Conservation (phyloP, 2,797 vertebrate genomes). For the Cirrhinus mrigala region DNA sequence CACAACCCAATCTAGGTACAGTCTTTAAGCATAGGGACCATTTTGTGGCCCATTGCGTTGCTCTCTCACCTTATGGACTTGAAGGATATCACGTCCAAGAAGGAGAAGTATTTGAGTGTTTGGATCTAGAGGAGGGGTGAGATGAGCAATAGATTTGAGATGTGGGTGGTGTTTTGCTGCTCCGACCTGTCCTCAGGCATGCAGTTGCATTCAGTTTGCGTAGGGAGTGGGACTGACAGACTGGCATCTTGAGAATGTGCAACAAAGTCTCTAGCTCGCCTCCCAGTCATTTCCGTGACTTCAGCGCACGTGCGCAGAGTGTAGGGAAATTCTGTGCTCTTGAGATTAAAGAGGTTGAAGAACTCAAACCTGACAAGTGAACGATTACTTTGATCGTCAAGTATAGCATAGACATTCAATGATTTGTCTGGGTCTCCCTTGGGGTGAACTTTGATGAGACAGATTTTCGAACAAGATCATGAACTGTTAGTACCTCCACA, state of each 20-base stretch:
- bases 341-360: background rate
- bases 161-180: background rate
- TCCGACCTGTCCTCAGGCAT: background rate
- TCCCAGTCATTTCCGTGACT: conserved; percentile 15
- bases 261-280: background rate
- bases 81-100: background rate
- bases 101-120: conserved; percentile 24
- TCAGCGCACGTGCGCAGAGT: conserved; percentile 22
- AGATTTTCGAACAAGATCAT: background rate
- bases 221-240: background rate
- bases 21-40: background rate
- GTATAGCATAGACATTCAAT: background rate
- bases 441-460: background rate
- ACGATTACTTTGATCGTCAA: conserved; percentile 30
- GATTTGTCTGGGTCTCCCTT: conserved; percentile 4
- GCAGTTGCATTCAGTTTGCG: background rate
- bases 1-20: conserved; percentile 4
- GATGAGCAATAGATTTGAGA: background rate
- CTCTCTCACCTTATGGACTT: conserved; percentile 37
- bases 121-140: conserved; percentile 6
- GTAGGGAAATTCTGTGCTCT: conserved; percentile 1
- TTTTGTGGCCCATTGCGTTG: background rate
- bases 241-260: background rate
- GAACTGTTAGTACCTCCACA: background rate
- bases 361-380: conserved; percentile 18